A percentile compares a stretch with the other conserved stretches of the same genome.
These are phyloP conservation scores for Delia radicum DNA, from an alignment of 1,140 invertebrate species.

Conservation along the genomic window DNA sequence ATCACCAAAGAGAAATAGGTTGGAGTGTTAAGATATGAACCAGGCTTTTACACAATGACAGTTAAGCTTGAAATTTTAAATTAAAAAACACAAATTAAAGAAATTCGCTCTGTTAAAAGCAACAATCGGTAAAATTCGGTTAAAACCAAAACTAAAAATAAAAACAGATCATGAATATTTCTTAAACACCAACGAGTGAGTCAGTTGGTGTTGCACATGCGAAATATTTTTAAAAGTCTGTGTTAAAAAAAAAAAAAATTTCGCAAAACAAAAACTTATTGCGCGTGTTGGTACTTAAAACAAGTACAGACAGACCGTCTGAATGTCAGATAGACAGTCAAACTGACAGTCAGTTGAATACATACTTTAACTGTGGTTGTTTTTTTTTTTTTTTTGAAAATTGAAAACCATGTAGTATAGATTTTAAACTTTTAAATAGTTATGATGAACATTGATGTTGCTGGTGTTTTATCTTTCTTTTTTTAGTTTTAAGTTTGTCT, in stretches of 20 bases:
- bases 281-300: slow-evolving; percentile 3
- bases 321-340: background rate
- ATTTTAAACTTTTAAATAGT: background rate
- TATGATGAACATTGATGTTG: background rate
- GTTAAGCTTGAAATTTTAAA: background rate
- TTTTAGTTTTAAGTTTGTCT: background rate
- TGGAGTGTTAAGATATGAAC: background rate
- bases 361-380: background rate
- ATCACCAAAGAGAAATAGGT: background rate
- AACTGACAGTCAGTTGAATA: background rate
- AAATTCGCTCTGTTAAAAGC: background rate
- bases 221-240: background rate
- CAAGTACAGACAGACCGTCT: background rate
- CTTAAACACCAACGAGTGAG: background rate
- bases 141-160: background rate
- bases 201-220: background rate
- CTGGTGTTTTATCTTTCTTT: background rate
- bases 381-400: too few species aligned
- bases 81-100: background rate
- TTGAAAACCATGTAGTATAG: too few species aligned
- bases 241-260: background rate
- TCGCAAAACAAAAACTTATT: background rate
- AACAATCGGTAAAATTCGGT: background rate
- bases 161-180: background rate
- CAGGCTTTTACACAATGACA: background rate